Evolutionary conservation across 2,113 vertebrate genomes (phyloP), one percentile per base, ranked within the genome.

Genomic region (Ursus arctos): DNA sequence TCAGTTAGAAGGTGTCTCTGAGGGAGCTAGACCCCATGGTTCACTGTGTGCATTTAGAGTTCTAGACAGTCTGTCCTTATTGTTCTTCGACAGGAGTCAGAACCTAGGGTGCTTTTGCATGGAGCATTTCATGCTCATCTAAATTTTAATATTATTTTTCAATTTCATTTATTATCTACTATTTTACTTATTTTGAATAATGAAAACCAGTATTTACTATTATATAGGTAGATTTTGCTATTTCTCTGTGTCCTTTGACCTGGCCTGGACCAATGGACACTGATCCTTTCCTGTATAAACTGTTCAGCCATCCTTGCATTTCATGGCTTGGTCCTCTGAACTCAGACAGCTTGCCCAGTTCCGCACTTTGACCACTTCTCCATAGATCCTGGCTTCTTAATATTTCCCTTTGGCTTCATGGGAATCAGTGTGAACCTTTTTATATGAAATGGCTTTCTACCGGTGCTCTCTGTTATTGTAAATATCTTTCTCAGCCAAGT

Each of bases 41-140:
- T 22, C 57, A 18, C 74, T 12, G 0, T 26, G 26, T 36, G 4
- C 43, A 28, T 57, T n/a, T 51, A 63, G 13, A 43, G 63, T 49
- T 6, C 8, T 11, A 21, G 28, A 21, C 1, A 14, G 3, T 40
- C 6, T n/a, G 11, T 22, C 2, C 13, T n/a, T 51, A 26, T 1
- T 88, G 2, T 31, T 65, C 28, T 94, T 79, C 13, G 49, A 12
- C 22, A n/a, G 57, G 71, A 77, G 18, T 43, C 49, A 77, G 63
- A 81, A n/a, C 2, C 49, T 53, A 31, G 31, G 4, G 0, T 11
- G 9, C 2, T 67, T 72, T 87, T 15, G 8, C 49, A 24, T 77
- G 31, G 13, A 77, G 77, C 40, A 33, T 36, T 4, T 47, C 28
- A 63, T 61, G 77, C 13, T 2, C 36, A 82, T 21, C 2, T 55